Base-by-base conservation (phyloP, 2,888 invertebrate species). In the Mellilla xanthometata region DNA sequence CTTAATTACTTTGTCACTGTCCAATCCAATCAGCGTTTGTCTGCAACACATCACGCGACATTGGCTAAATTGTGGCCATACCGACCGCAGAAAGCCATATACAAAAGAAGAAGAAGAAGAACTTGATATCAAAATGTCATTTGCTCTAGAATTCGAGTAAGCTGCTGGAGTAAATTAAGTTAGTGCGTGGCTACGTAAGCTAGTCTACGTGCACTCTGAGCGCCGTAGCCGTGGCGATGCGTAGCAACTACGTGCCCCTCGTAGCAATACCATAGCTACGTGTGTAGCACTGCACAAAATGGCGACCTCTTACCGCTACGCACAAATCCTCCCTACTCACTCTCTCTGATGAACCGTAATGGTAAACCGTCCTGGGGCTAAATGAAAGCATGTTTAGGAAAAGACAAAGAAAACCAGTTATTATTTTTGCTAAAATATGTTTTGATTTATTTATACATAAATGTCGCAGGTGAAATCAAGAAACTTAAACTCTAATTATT, bases 221-320 rank as follows among this genome's bases (percentile, higher is more conserved):
- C 32, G 19, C 11, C 19, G 38, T 29, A 40, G 23, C 26, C 39
- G 29, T 38, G 24, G 11, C 24, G 41, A 27, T 42, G 40, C 41
- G 30, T 45, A 30, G 38, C 32, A 27, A 35, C 19, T 19, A 33
- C 49, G 38, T 28, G 36, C 45, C 47, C 53, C 49, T 50, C 68
- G 52, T 68, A 58, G 67, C 60, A 62, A 64, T 62, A 56, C 58
- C 61, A 31, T 46, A 36, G 47, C 62, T 69, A 71, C 66, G 67
- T 66, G 65, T 58, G 58, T 54, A 39, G 49, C 23, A 33, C 30
- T 57, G 60, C 60, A 63, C 66, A 66, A 71, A 72, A 77, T 73
- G 69, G 69, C 68, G 72, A 62, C 65, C 66, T 71, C 72, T 74
- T 73, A 71, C 65, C 59, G 60, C 64, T 57, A 62, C 74, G 68